Evolutionary conservation across 2,888 invertebrate species (phyloP).

Genomic region (Asteroscopus sphinx): DNA sequence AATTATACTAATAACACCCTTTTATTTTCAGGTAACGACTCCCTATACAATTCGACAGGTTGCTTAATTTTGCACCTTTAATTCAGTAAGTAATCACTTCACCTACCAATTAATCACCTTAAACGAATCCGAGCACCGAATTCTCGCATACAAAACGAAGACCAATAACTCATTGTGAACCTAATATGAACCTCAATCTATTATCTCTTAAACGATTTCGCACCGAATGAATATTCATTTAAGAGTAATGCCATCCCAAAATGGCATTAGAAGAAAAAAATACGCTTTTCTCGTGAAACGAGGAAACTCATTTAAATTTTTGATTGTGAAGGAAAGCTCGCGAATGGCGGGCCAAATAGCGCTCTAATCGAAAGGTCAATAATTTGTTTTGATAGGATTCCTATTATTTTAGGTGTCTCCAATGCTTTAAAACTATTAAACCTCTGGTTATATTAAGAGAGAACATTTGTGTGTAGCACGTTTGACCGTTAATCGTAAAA

Average conservation of each 20-base stretch:
- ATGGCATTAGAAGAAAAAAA: slow-evolving; percentile 84
- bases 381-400: slow-evolving; percentile 65
- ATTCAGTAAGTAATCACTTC: slow-evolving; percentile 52
- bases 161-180: slow-evolving; percentile 82
- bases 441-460: neutral
- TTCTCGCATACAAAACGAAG: slow-evolving; percentile 77
- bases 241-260: slow-evolving; percentile 84
- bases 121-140: slow-evolving; percentile 65
- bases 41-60: slow-evolving; percentile 17
- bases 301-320: slow-evolving; percentile 87
- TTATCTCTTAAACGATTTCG: slow-evolving; percentile 88
- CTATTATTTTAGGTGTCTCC: slow-evolving; percentile 47
- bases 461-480: neutral
- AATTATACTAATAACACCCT: slow-evolving; percentile 19
- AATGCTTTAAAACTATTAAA: slow-evolving; percentile 33
- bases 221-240: slow-evolving; percentile 88
- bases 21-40: slow-evolving; percentile 53
- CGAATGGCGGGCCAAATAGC: slow-evolving; percentile 70
- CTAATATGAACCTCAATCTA: slow-evolving; percentile 87
- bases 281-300: slow-evolving; percentile 74
- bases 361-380: slow-evolving; percentile 75
- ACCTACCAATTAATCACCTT: slow-evolving; percentile 72
- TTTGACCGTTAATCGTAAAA: slow-evolving; percentile 33
- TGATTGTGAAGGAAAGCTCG: slow-evolving; percentile 81
- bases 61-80: slow-evolving; percentile 19